Conservation (phyloP, 1,140 invertebrate genomes). For the Uloborus diversus region DNA sequence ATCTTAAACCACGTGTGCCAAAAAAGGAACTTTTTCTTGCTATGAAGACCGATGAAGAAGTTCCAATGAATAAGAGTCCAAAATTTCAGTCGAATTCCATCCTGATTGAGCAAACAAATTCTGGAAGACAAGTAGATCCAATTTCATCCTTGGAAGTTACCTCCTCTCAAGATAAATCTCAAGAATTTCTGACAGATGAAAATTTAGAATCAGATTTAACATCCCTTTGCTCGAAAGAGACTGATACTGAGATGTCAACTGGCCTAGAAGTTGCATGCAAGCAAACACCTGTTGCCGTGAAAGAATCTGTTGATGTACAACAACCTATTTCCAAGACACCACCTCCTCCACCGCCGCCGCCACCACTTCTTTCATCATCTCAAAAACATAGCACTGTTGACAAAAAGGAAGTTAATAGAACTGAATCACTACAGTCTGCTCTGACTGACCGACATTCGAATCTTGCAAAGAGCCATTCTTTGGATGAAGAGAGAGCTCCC, state of each 20-base stretch:
- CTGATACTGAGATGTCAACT: not conserved
- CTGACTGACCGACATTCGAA: not conserved
- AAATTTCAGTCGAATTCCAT: too few relatives aligned
- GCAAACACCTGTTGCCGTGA: not conserved
- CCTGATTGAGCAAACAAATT: too few relatives aligned
- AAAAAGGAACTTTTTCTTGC: too few relatives aligned
- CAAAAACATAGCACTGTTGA: not conserved
- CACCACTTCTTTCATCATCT: not conserved
- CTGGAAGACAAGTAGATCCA: too few relatives aligned
- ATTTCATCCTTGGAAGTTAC: too few relatives aligned
- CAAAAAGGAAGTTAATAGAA: not conserved
- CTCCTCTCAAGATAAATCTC: not conserved
- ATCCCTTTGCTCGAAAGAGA: too few relatives aligned
- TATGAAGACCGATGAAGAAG: too few relatives aligned
- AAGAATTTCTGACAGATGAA: not conserved
- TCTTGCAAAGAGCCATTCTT: not conserved
- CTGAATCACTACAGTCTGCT: constrained; percentile 1
- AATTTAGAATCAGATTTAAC: not conserved
- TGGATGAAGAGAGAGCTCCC: not conserved
- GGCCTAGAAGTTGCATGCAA: not conserved
- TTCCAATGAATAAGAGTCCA: too few relatives aligned
- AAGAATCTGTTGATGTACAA: not conserved
- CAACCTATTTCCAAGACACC: too few relatives aligned
- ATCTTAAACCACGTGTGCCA: not conserved
- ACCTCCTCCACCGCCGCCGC: constrained; percentile 21